Conservation (phyloP, 1,140 invertebrate species). For the Calephelis virginiensis region DNA sequence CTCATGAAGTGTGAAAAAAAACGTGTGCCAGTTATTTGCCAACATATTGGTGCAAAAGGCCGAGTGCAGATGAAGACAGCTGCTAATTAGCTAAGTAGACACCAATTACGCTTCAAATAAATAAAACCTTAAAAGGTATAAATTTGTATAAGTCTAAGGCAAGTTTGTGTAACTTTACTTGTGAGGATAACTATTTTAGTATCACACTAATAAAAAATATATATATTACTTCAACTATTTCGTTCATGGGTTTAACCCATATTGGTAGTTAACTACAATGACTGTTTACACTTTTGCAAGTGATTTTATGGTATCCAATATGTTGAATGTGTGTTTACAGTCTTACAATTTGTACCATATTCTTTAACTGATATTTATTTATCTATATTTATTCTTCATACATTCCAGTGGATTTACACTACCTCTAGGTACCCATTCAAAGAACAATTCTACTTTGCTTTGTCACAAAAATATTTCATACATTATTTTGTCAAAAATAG, state of each 20-base stretch:
- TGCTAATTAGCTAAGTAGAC: background rate
- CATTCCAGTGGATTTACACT: constrained; percentile 55
- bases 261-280: no score
- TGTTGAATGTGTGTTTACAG: constrained; percentile 54
- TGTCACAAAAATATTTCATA: constrained; percentile 72
- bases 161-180: background rate
- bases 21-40: background rate
- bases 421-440: constrained; percentile 64
- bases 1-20: no score
- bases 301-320: constrained; percentile 31
- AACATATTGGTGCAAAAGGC: background rate
- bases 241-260: no score
- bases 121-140: background rate
- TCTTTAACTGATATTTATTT: constrained; percentile 43
- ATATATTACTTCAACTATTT: background rate
- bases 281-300: constrained; percentile 28
- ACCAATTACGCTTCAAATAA: background rate
- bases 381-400: constrained; percentile 53
- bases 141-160: constrained; percentile 15
- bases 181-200: background rate
- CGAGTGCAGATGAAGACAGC: background rate
- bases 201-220: constrained; percentile 5
- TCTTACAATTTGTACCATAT: constrained; percentile 72
- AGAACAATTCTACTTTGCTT: constrained; percentile 66
- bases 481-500: constrained; percentile 74